phyloP scores from a whole-genome alignment of 2,797 vertebrate genomes.

The Cichlasoma orientale region DNA sequence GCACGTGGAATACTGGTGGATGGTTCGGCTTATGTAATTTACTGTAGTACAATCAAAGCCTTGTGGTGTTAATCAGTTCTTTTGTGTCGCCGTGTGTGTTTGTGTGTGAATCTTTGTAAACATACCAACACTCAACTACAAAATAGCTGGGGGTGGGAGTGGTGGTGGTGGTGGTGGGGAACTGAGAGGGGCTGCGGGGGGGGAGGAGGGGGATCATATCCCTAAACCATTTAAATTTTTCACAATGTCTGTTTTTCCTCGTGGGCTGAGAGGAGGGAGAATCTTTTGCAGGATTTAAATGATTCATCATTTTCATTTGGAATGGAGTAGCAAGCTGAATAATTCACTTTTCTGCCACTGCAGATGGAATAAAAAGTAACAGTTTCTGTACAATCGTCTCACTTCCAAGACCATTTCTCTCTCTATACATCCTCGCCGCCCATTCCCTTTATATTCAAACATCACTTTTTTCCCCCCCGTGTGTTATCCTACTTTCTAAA shows the following conservation, averaged over 20 bases:
- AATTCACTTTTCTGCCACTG: constrained; percentile 75
- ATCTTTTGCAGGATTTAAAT: constrained; percentile 76
- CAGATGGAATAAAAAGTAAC: constrained; percentile 73
- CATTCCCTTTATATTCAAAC: constrained; percentile 37
- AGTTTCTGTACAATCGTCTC: constrained; percentile 75
- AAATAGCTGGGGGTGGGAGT: constrained; percentile 26
- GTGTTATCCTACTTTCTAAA: constrained; percentile 33
- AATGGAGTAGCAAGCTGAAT: constrained; percentile 76
- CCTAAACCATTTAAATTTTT: constrained; percentile 65
- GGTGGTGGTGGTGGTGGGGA: background rate
- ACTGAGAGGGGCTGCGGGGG: background rate
- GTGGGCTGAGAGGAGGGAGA: constrained; percentile 59
- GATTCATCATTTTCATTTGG: constrained; percentile 80
- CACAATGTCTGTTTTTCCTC: constrained; percentile 69
- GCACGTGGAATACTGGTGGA: constrained; percentile 27
- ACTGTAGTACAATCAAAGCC: constrained; percentile 74
- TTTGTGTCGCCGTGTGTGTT: constrained; percentile 31
- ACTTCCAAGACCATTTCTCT: constrained; percentile 31
- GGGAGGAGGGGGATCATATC: constrained; percentile 36
- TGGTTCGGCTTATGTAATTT: constrained; percentile 56
- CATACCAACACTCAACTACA: constrained; percentile 66
- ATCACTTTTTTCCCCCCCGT: constrained; percentile 23
- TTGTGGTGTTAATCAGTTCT: constrained; percentile 49
- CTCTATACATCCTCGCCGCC: constrained; percentile 40
- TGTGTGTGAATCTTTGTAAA: constrained; percentile 63